Evolutionary conservation across 2,888 invertebrate species (phyloP), one percentile per base, ranked within the genome.

Genomic region (Conops quadrifasciatus): DNA sequence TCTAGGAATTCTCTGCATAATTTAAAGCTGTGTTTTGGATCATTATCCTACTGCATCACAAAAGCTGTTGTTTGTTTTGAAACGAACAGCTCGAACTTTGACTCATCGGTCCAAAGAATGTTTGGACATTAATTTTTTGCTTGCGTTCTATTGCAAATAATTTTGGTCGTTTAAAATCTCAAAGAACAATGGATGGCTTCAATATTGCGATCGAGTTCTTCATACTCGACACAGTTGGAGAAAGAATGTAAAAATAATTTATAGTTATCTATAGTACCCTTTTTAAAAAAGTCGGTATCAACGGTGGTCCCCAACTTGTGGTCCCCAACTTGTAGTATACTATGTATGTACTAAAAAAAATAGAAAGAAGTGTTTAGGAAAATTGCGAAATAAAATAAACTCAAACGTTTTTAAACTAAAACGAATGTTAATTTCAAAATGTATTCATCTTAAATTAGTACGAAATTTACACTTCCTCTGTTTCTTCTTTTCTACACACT

Each of bases 381-480:
- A n/a, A n/a, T n/a, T n/a, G n/a, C n/a, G n/a, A n/a, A n/a, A n/a
- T n/a, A n/a, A n/a, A n/a, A n/a, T n/a, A n/a, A n/a, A n/a, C n/a
- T n/a, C n/a, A n/a, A n/a, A n/a, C n/a, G n/a, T n/a, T n/a, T n/a
- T n/a, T n/a, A n/a, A n/a, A n/a, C n/a, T n/a, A n/a, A n/a, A n/a
- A n/a, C n/a, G n/a, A n/a, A n/a, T n/a, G n/a, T n/a, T n/a, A n/a
- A n/a, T n/a, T n/a, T n/a, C n/a, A n/a, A 36, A 49, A 49, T 49
- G 24, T 28, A 47, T 51, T 16, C 2, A 58, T 30, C 68, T 68
- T 74, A n/a, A n/a, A n/a, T n/a, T n/a, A 70, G 24, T 60, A 15
- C 19, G 76, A 76, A 76, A 76, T 76, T 76, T 76, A 76, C 76
- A 73, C 76, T 68, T 60, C 62, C 62, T 24, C 28, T 62, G 60